These are phyloP conservation scores for Molorchus minor DNA, from an alignment of 2,888 invertebrate species.

Conservation along the genomic window DNA sequence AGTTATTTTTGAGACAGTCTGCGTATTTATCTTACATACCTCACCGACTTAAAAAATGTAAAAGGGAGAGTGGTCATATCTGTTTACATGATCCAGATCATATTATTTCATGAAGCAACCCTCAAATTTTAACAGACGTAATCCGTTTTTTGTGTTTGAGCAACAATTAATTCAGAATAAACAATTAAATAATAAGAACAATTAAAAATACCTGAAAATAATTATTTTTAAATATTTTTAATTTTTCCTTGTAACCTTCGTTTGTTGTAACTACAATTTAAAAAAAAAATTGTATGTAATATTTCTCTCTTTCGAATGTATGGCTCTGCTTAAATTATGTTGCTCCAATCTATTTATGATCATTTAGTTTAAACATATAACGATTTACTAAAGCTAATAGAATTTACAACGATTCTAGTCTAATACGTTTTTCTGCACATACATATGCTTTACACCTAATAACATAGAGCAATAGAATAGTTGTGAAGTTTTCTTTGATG, in stretches of 20 bases:
- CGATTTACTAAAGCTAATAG: conserved; percentile 40
- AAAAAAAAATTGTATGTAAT: too few relatives aligned
- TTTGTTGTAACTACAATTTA: too few relatives aligned
- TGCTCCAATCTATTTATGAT: conserved; percentile 33
- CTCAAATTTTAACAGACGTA: neutral
- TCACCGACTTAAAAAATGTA: too few relatives aligned
- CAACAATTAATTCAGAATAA: too few relatives aligned
- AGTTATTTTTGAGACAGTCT: too few relatives aligned
- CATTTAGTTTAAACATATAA: conserved; percentile 28
- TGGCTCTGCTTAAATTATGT: neutral
- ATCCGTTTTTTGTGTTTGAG: neutral
- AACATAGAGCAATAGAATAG: conserved; percentile 15
- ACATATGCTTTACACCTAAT: conserved; percentile 35
- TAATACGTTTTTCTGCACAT: conserved; percentile 38
- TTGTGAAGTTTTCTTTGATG: conserved; percentile 12
- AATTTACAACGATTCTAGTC: conserved; percentile 44
- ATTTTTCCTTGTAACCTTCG: conserved; percentile 4
- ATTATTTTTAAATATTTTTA: neutral
- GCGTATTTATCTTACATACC: too few relatives aligned
- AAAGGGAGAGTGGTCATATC: conserved; percentile 29
- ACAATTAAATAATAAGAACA: too few relatives aligned
- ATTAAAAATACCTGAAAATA: too few relatives aligned
- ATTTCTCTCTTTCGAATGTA: too few relatives aligned
- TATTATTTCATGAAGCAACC: conserved; percentile 28
- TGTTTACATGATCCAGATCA: conserved; percentile 32